Percentiles rank a stretch among this genome's conserved stretches.
These are phyloP conservation scores for Clavelina lepadiformis DNA, from an alignment of 23 tunicate species.

Conservation along the genomic window DNA sequence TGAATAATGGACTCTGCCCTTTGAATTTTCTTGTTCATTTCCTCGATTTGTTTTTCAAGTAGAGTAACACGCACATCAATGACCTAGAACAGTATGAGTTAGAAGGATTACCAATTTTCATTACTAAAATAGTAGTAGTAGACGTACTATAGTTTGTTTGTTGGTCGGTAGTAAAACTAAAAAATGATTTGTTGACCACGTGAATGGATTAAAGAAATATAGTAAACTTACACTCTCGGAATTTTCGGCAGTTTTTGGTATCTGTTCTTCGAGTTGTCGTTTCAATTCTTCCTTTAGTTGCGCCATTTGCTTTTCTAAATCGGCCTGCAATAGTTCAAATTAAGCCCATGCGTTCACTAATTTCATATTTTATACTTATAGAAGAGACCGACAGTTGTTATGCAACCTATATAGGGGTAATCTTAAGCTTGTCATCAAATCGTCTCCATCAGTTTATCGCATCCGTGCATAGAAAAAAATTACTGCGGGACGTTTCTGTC, in stretches of 20 bases:
- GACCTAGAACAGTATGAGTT: conserved; percentile 13
- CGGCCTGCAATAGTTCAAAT: conserved; percentile 22
- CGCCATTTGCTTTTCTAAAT: conserved; percentile 69
- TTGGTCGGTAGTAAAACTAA: not conserved
- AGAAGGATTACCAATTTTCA: not conserved
- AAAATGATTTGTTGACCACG: not conserved
- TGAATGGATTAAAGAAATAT: not conserved
- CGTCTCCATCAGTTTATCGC: too few relatives aligned
- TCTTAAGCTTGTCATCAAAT: too few relatives aligned
- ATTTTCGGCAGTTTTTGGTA: conserved; percentile 7
- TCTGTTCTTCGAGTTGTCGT: conserved; percentile 26
- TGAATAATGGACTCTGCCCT: conserved; percentile 23
- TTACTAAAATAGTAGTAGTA: too few relatives aligned
- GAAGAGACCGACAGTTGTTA: too few relatives aligned
- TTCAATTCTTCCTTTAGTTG: conserved; percentile 43
- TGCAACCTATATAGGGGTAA: too few relatives aligned
- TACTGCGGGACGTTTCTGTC: too few relatives aligned
- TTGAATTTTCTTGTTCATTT: conserved; percentile 57
- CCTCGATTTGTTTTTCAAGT: conserved; percentile 63
- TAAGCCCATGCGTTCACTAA: not conserved
- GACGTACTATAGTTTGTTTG: not conserved
- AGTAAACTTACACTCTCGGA: conserved; percentile 15
- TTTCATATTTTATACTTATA: too few relatives aligned
- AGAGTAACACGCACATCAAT: conserved; percentile 63
- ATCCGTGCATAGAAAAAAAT: too few relatives aligned